Base-by-base conservation (phyloP, 2,888 invertebrate species). In the Diarsia brunnea region DNA sequence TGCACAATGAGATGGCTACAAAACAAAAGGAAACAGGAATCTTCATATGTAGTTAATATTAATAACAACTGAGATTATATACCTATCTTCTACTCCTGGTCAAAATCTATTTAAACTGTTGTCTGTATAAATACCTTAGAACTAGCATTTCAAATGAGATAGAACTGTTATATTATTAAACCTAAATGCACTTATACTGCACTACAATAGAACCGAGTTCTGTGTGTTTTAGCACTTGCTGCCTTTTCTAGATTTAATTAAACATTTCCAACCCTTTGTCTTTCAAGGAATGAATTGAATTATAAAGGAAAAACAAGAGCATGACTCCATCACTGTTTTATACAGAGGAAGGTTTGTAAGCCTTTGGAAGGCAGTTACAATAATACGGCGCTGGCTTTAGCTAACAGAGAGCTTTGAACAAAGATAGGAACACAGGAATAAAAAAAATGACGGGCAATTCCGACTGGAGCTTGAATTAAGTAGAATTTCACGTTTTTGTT, bases 221-320 rank as follows among this genome's bases (percentile, higher is more conserved):
- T 75, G 45, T 84, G 53, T 67, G 51, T 61, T 81, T 69, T 49
- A 75, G 51, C 69, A 19, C 47, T 43, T 47, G 58, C 55, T 45
- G 60, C 69, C 53, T 75, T 84, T 75, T 69, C n/a, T 47, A 75
- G 81, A 24, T 72, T 60, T 69, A 55, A 71, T 84, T 79, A 74
- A 74, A 84, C n/a, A 81, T 79, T 65, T 63, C 65, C 38, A 60
- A 31, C 24, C 61, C 63, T 84, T 67, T 82, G 69, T 79, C 45
- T 64, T 80, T 72, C 24, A 68, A 70, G 55, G 38, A 61, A 58
- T 61, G 60, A 79, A 74, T 69, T 63, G 60, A 27, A 71, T 84
- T 84, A 71, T 53, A 81, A 81, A 64, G 38, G 53, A 0, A 65
- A 72, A 64, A 75, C 7, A 69, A 61, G 31, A 72, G 66, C 24